Evolutionary conservation across 2,797 vertebrate species (phyloP).

Genomic region (Potorous gilbertii): DNA sequence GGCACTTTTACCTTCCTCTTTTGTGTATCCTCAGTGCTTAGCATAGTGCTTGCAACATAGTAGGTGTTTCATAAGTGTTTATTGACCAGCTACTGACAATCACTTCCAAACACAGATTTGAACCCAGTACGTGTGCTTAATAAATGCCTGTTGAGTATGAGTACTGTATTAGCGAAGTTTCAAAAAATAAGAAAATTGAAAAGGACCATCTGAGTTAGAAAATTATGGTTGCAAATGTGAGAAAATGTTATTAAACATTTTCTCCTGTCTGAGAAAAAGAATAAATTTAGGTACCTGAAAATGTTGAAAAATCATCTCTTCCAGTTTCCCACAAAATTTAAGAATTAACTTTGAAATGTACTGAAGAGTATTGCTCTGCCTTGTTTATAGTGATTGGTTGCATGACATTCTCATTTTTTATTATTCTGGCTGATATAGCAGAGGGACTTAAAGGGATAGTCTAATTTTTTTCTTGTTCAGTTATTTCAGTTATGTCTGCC

Average conservation of each 20-base stretch:
- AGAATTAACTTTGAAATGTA: slow-evolving; percentile 11
- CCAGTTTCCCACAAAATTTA: slow-evolving; percentile 33
- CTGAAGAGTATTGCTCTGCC: slow-evolving; percentile 25
- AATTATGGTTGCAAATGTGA: too few species aligned
- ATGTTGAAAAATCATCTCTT: not conserved
- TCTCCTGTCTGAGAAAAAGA: too few species aligned
- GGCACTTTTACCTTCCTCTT: not conserved
- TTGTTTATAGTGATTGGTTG: slow-evolving; percentile 54
- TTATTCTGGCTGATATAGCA: slow-evolving; percentile 15
- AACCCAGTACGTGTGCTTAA: not conserved
- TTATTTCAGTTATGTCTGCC: not conserved
- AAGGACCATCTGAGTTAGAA: too few species aligned
- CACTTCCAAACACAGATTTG: not conserved
- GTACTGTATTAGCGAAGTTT: too few species aligned
- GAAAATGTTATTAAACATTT: too few species aligned
- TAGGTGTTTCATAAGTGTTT: not conserved
- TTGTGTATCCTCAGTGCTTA: not conserved
- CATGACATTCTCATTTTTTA: not conserved
- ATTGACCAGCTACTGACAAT: not conserved
- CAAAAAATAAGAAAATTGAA: too few species aligned
- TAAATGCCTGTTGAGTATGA: not conserved
- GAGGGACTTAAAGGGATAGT: not conserved
- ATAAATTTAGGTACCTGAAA: too few species aligned
- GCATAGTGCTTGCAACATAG: not conserved
- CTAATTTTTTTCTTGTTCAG: not conserved